These are phyloP conservation scores for Pyrocoelia pectoralis DNA, from an alignment of 2,888 invertebrate species.

Conservation along the genomic window DNA sequence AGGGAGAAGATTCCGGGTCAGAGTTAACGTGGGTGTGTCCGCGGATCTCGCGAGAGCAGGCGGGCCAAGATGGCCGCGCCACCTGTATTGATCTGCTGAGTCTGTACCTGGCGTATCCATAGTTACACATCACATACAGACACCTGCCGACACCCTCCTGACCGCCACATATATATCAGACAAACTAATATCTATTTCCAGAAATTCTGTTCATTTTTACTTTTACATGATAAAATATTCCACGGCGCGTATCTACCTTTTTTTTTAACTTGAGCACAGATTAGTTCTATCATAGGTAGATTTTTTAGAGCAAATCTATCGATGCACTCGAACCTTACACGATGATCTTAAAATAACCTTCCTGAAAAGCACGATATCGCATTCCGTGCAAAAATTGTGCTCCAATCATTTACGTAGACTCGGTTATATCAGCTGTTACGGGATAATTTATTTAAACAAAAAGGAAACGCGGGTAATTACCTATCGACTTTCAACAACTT, in stretches of 20 bases:
- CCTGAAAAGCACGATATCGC: background rate
- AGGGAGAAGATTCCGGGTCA: constrained; percentile 40
- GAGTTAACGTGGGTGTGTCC: constrained; percentile 48
- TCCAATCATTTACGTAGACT: background rate
- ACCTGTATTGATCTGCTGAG: constrained; percentile 54
- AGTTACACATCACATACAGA: constrained; percentile 55
- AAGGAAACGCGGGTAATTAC: too few relatives aligned
- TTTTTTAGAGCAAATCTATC: constrained; percentile 15
- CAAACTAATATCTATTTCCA: constrained; percentile 32
- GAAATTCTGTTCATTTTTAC: constrained; percentile 21
- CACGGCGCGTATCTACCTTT: too few relatives aligned
- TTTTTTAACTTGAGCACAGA: background rate
- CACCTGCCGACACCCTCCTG: constrained; percentile 49
- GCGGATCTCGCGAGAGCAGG: constrained; percentile 57
- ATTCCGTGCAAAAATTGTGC: constrained; percentile 15
- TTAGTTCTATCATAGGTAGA: background rate
- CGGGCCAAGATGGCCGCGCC: constrained; percentile 56
- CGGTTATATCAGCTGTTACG: too few relatives aligned
- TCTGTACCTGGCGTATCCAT: constrained; percentile 55
- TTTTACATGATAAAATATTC: constrained; percentile 9
- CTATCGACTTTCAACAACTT: too few relatives aligned
- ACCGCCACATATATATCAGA: constrained; percentile 44
- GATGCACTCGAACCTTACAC: constrained; percentile 21
- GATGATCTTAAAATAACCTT: constrained; percentile 9
- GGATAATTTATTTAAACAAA: too few relatives aligned